Evolutionary conservation across 2,113 vertebrate genomes (phyloP).

Genomic region (Corydoras sp.): DNA sequence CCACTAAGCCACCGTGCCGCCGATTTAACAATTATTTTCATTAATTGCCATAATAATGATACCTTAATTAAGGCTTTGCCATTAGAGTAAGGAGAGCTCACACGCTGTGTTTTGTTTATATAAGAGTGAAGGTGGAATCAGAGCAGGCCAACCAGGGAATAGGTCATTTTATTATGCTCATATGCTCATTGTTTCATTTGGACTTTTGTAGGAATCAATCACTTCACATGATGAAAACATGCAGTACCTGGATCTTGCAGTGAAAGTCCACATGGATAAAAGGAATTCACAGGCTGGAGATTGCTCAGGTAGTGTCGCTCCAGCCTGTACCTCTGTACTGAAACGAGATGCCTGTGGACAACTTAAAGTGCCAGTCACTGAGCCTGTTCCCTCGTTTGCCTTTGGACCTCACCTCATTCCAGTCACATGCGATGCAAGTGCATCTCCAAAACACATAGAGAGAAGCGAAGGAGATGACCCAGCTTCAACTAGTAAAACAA

Average conservation of each 20-base stretch:
- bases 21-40: too few species aligned
- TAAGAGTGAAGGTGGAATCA: too few species aligned
- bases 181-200: too few species aligned
- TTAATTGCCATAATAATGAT: too few species aligned
- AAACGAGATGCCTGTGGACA: constrained; percentile 50
- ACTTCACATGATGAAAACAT: constrained; percentile 80
- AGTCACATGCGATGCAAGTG: constrained; percentile 53
- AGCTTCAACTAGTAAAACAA: not conserved
- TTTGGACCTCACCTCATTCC: constrained; percentile 76
- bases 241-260: constrained; percentile 76
- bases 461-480: not conserved
- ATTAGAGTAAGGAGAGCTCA: too few species aligned
- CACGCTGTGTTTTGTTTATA: too few species aligned
- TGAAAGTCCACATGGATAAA: constrained; percentile 60
- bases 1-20: too few species aligned
- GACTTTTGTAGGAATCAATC: constrained; percentile 64
- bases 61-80: too few species aligned
- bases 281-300: constrained; percentile 21
- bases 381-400: constrained; percentile 26
- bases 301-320: not conserved
- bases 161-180: too few species aligned
- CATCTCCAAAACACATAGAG: not conserved
- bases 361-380: not conserved
- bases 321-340: not conserved
- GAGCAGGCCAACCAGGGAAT: too few species aligned